These are phyloP conservation scores for Psephotus haematonotus DNA, from an alignment of 2,113 vertebrate species.

Conservation along the genomic window DNA sequence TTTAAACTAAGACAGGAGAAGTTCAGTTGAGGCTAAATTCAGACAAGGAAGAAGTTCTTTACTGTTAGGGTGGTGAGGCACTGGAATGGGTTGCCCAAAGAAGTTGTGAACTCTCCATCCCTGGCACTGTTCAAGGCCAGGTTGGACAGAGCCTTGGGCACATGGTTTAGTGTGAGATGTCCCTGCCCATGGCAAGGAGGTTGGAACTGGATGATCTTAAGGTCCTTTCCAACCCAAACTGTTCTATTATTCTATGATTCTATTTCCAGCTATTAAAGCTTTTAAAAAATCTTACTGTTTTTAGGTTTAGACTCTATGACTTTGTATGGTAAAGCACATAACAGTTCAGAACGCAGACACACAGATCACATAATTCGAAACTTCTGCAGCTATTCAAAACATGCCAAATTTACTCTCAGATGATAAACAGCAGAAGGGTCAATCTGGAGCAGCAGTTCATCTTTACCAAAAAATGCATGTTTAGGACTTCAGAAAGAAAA, in stretches of 20 bases:
- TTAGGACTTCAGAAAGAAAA: neutral
- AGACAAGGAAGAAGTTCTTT: neutral
- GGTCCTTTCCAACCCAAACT: neutral
- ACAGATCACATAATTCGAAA: neutral
- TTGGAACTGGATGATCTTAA: neutral
- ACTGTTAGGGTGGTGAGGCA: neutral
- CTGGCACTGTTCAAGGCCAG: neutral
- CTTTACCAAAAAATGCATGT: neutral
- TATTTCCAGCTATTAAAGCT: neutral
- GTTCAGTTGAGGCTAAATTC: neutral
- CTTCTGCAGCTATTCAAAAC: neutral
- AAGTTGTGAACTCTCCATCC: neutral
- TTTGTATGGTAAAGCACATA: neutral
- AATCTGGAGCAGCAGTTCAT: neutral
- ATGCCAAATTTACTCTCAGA: neutral
- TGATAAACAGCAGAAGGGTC: neutral
- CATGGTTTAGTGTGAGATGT: neutral
- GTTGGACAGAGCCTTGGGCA: neutral
- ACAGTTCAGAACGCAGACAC: neutral
- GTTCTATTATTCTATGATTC: neutral
- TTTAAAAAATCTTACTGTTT: neutral
- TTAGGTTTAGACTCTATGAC: neutral
- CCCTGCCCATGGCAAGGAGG: neutral
- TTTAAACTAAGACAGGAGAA: neutral
- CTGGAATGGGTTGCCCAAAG: neutral